Evolutionary conservation across 2,113 vertebrate genomes (phyloP), one percentile per base, ranked within the genome.

Genomic region (Ctenomys sociabilis): DNA sequence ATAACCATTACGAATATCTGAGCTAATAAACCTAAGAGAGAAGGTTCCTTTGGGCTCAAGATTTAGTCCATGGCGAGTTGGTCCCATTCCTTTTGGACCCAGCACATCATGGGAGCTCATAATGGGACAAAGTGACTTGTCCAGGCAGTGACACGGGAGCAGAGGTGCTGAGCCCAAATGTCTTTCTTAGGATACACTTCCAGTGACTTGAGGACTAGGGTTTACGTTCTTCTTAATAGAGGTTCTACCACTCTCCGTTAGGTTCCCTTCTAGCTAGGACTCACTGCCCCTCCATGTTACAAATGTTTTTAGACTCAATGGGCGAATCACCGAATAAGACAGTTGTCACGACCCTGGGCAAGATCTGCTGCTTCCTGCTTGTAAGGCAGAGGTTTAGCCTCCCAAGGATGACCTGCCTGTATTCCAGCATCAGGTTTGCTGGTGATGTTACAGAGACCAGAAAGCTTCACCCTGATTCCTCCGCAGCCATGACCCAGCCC

Each of bases 201-300:
- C 7, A 26, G 26, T 70, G 64, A 35, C 28, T 6, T 24, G 30
- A 16, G 9, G 32, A 52, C 32, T 13, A 5, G 14, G 21, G 37
- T n/a, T 24, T 21, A 2, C 32, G 24, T 1, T 70, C 32, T 35
- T 1, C 5, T 13, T 16, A 12, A 8, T n/a, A 14, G 22, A 22
- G 3, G 3, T 12, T 70, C 37, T 24, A 16, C 13, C 30, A 37
- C 12, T 68, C 72, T 4, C 35, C 49, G 37, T 14, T 6, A 54
- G 11, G 70, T 21, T 24, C 45, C 10, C 13, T 16, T 90, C 30
- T 40, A 6, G 61, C 81, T 66, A 40, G 49, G 54, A 8, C 43
- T 7, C 0, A 5, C 5, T 12, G 13, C 16, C 28, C 1, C 3
- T 68, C 5, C 30, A 12, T 24, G 2, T 17, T 80, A 9, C 28